These are phyloP conservation scores for Mesaphorura yosii DNA, from an alignment of 1,140 invertebrate species.

Conservation along the genomic window DNA sequence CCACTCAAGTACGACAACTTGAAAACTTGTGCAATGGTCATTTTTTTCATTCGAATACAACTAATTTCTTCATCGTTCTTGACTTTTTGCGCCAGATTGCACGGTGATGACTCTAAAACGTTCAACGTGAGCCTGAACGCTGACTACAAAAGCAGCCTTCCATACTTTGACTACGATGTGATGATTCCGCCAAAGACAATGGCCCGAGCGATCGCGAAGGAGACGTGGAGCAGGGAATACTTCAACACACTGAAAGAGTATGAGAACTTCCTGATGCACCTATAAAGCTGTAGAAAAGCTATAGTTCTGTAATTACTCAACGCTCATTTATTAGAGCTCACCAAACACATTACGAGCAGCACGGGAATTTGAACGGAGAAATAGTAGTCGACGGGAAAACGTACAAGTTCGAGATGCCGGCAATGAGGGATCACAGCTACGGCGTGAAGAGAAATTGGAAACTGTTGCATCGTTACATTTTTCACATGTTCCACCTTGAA, in stretches of 20 bases:
- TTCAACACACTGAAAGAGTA: constrained; percentile 52
- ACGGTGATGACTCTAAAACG: constrained; percentile 11
- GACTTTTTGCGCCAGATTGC: constrained; percentile 1
- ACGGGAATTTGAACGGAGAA: constrained; percentile 44
- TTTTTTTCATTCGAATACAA: neutral
- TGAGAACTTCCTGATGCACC: neutral
- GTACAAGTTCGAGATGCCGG: constrained; percentile 41
- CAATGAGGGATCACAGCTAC: constrained; percentile 55
- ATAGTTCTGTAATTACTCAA: neutral
- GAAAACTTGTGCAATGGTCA: neutral
- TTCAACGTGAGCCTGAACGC: constrained; percentile 40
- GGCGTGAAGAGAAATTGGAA: constrained; percentile 56
- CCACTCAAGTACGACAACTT: constrained; percentile 45
- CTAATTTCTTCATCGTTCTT: neutral
- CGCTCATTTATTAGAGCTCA: constrained; percentile 44
- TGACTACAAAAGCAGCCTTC: constrained; percentile 40
- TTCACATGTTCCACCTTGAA: constrained; percentile 54
- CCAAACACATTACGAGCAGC: constrained; percentile 62
- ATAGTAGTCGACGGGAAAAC: constrained; percentile 42
- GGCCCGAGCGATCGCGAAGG: constrained; percentile 49
- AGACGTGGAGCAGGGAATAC: constrained; percentile 52
- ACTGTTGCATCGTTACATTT: constrained; percentile 55
- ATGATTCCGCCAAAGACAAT: constrained; percentile 48
- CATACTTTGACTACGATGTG: constrained; percentile 52
- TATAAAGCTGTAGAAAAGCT: neutral